phyloP scores from a whole-genome alignment of 53 echinoderm and acorn worm species.

The Temnopleurus reevesii region DNA sequence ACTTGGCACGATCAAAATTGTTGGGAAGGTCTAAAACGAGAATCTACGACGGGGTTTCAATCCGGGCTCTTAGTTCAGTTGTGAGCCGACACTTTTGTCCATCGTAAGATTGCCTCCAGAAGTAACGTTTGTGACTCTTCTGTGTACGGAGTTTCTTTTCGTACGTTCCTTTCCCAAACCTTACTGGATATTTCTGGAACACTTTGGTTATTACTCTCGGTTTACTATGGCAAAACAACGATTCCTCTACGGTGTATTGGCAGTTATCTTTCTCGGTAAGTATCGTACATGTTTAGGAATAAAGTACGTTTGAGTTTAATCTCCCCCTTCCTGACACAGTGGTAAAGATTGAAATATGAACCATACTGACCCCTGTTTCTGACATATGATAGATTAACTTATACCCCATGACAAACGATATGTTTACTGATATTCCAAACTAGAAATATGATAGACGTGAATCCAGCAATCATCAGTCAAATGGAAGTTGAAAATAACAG shows the following conservation, averaged over 20 bases:
- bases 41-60: not conserved
- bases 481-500: not conserved
- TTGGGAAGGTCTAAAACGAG: not conserved
- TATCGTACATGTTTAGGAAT: not conserved
- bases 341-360: not conserved
- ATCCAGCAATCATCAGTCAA: not conserved
- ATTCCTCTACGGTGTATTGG: not conserved
- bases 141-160: too few species aligned
- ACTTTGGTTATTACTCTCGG: not conserved
- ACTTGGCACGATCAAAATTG: not conserved
- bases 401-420: not conserved
- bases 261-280: constrained; percentile 29
- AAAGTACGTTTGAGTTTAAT: not conserved
- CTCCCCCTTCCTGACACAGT: not conserved
- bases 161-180: not conserved
- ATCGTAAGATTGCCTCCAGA: not conserved
- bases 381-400: not conserved
- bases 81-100: not conserved
- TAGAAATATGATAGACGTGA: not conserved
- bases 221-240: not conserved
- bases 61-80: not conserved
- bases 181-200: constrained; percentile 23
- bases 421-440: not conserved
- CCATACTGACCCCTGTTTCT: not conserved
- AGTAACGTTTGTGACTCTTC: not conserved